Conservation (phyloP, 2,797 vertebrate species). For the Parauchenoglanis ngamensis region DNA sequence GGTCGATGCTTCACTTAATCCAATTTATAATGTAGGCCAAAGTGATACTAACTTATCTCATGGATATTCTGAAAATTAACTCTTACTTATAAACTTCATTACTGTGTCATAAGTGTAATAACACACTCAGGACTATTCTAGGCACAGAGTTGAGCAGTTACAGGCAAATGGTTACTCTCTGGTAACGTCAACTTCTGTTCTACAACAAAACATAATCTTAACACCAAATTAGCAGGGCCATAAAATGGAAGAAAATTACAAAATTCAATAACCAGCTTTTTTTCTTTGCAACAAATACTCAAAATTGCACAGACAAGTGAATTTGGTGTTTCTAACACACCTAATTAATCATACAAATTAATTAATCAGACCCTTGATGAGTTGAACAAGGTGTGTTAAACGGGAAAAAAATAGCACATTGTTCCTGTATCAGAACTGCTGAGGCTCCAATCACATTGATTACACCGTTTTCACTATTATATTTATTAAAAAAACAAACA, state of each 20-base stretch:
- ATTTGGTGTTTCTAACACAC: neutral
- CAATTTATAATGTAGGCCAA: neutral
- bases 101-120: too few relatives aligned
- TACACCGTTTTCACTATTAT: conserved; percentile 8
- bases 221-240: neutral
- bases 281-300: neutral
- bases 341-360: neutral
- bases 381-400: neutral
- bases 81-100: neutral
- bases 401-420: neutral
- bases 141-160: neutral
- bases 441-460: conserved; percentile 5
- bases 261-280: neutral
- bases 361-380: neutral
- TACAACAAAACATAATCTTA: neutral
- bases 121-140: neutral
- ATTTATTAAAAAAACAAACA: neutral
- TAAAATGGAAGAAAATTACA: neutral
- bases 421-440: neutral
- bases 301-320: neutral
- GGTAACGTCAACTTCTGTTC: neutral
- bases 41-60: neutral
- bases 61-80: neutral
- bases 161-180: neutral
- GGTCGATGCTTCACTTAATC: neutral